Evolutionary conservation across 92 coral and sea anemone species (phyloP), one percentile per base, ranked within the genome.

Genomic region (Paramuricea clavata): DNA sequence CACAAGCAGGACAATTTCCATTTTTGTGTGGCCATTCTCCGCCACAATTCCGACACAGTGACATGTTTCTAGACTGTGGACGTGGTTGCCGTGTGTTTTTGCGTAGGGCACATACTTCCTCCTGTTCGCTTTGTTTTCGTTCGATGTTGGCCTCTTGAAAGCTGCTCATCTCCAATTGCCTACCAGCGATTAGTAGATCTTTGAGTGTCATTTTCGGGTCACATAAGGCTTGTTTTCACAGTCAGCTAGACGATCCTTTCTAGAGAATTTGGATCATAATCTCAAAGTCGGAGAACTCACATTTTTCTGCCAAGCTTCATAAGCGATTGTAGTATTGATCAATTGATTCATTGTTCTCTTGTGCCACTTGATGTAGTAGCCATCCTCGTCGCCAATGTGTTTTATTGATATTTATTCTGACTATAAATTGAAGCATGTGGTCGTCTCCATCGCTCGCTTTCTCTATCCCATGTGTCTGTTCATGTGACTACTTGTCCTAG

Each of bases 201-300:
- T 64, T 64, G 30, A 64, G 71, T 64, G 26, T 26, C 34, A 64
- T 64, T 33, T 64, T 64, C 32, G 71, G 71, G 33, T 64, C 71
- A 5, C 71, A 10, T 12, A 64, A 26, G 3, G 65, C 65, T 57
- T 57, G 28, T 16, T 57, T 25, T 10, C 44, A 4, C 5, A 39
- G 44, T 4, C 71, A 3, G 21, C 71, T 17, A 3, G 71, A 64
- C 6, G 31, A 17, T 12, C 26, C 44, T 39, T n/a, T n/a, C n/a
- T n/a, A n/a, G 10, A 39, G 5, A 39, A 39, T 25, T 3, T 25
- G 32, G 12, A 64, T 27, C 71, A 64, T 25, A 64, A 64, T 64
- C 3, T 64, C 71, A 33, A 25, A 19, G 34, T 64, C 71, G 31
- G 44, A 1, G 33, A 64, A 64, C 15, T 64, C 71, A 33, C 71